Conservation (phyloP, 2,888 invertebrate species). For the Tetranychus piercei region DNA sequence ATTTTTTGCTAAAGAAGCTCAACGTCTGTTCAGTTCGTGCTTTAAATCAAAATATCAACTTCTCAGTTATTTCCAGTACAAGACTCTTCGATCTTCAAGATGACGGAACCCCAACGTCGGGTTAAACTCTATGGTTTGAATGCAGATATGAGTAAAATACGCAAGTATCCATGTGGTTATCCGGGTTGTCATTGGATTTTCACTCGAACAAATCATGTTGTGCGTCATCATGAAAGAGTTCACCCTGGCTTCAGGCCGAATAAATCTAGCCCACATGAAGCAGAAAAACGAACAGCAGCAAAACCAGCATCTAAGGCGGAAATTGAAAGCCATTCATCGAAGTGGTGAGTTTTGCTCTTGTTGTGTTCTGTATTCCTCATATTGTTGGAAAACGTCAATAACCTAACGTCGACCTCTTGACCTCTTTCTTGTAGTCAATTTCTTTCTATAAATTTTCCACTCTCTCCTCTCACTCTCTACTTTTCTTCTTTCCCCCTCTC, state of each 20-base stretch:
- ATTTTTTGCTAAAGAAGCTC: no score
- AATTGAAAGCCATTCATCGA: no score
- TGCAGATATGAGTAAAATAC: neutral
- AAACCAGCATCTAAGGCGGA: neutral
- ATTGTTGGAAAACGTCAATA: neutral
- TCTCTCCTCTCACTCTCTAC: neutral
- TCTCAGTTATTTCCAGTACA: no score
- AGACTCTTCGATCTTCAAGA: no score
- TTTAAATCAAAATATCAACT: no score
- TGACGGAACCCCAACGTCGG: no score
- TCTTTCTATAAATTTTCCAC: neutral
- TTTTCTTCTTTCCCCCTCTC: neutral
- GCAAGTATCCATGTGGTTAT: conserved; percentile 16
- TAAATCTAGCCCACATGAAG: neutral
- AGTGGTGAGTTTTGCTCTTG: neutral
- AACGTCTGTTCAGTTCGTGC: no score
- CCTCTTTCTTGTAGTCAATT: neutral
- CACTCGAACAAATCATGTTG: conserved; percentile 16
- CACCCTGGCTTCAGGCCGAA: conserved; percentile 8
- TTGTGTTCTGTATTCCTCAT: neutral
- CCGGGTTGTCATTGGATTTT: conserved; percentile 15
- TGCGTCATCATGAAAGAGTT: conserved; percentile 11
- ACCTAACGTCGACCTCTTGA: neutral
- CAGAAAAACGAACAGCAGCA: neutral
- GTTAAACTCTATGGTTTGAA: neutral